Evolutionary conservation across 2,888 invertebrate species (phyloP).

Genomic region (Meteorus colon): DNA sequence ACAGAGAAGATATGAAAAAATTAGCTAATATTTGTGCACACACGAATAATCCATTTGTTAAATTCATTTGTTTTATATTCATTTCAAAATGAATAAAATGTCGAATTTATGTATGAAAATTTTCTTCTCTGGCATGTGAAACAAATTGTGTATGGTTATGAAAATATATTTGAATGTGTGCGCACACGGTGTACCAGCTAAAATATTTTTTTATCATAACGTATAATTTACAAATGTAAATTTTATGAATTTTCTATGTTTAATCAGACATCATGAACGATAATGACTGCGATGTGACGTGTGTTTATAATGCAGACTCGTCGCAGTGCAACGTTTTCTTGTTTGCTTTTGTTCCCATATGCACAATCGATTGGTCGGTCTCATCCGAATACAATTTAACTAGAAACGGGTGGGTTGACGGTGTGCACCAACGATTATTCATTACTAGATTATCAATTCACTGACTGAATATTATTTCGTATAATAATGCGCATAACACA

Average conservation of each 20-base stretch:
- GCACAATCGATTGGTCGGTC: conserved; percentile 39
- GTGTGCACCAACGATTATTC: conserved; percentile 41
- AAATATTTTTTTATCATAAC: conserved; percentile 7
- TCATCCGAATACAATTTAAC: conserved; percentile 27
- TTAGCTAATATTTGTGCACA: not conserved
- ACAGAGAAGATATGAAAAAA: conserved; percentile 5
- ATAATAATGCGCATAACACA: not conserved
- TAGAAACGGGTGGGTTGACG: conserved; percentile 4
- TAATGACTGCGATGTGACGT: conserved; percentile 37
- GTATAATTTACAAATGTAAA: conserved; percentile 10
- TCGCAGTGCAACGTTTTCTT: conserved; percentile 41
- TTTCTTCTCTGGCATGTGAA: not conserved
- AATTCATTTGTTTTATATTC: conserved; percentile 20
- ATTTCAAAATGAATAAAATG: not conserved
- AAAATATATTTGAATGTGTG: conserved; percentile 8
- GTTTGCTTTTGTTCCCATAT: conserved; percentile 42
- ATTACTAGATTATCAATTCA: conserved; percentile 43
- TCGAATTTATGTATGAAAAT: not conserved
- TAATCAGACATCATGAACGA: conserved; percentile 5
- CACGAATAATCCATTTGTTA: conserved; percentile 14
- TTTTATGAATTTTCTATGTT: conserved; percentile 8
- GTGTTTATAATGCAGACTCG: conserved; percentile 5
- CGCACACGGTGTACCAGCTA: not conserved
- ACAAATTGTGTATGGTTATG: not conserved
- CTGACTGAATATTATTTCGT: conserved; percentile 30